Evolutionary conservation across 2,888 invertebrate species (phyloP).

Genomic region (Elegia similella): DNA sequence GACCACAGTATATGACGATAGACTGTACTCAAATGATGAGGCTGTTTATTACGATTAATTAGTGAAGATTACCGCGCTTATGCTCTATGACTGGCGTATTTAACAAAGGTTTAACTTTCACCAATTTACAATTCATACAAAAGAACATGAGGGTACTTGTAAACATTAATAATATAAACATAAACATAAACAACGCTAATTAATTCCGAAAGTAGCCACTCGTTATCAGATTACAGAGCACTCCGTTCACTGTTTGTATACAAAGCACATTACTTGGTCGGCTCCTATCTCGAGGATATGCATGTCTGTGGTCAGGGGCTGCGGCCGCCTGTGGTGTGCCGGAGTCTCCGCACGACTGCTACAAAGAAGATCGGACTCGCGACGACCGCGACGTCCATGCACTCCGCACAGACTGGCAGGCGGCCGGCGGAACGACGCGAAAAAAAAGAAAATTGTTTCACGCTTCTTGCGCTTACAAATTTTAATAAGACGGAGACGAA

Average conservation of each 20-base stretch:
- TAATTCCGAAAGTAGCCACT: conserved; percentile 31
- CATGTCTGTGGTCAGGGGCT: conserved; percentile 52
- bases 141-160: conserved; percentile 6
- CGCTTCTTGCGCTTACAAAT: conserved; percentile 74
- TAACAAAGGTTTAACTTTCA: conserved; percentile 1
- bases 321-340: conserved; percentile 43
- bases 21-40: not conserved
- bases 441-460: conserved; percentile 79
- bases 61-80: not conserved
- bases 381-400: conserved; percentile 58
- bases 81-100: not conserved
- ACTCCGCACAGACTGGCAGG: conserved; percentile 62
- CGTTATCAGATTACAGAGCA: conserved; percentile 30
- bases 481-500: conserved; percentile 72
- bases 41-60: not conserved
- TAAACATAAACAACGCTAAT: conserved; percentile 12
- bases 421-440: conserved; percentile 48
- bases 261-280: conserved; percentile 67
- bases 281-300: conserved; percentile 77
- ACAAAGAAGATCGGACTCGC: conserved; percentile 30
- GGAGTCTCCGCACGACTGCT: conserved; percentile 31
- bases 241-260: conserved; percentile 37
- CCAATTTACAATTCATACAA: not conserved
- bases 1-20: too few relatives aligned
- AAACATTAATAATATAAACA: not conserved